Conservation (phyloP, 2,797 vertebrate species). For the Anguilla pacifica region DNA sequence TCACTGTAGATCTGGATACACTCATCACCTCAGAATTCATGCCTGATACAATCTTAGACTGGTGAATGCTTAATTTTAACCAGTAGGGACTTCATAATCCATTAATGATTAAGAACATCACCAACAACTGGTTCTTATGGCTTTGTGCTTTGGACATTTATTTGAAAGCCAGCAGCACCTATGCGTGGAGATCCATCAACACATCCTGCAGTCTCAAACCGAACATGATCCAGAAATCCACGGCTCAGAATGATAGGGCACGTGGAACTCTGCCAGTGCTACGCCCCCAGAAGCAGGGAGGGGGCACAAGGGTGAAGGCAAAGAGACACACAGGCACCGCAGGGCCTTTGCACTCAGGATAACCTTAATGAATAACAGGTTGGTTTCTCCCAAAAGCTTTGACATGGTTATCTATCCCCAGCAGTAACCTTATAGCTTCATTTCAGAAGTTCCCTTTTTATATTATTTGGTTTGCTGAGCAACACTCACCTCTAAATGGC, state of each 20-base stretch:
- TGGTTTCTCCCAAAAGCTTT: slow-evolving; percentile 14
- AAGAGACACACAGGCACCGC: background rate
- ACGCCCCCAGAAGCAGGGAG: slow-evolving; percentile 14
- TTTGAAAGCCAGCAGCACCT: background rate
- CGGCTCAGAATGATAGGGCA: slow-evolving; percentile 36
- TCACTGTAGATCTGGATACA: background rate
- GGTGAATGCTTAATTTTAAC: background rate
- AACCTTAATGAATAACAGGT: slow-evolving; percentile 30
- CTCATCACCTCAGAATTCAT: background rate
- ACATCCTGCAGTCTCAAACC: slow-evolving; percentile 27
- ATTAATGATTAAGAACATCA: background rate
- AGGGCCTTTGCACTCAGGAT: background rate
- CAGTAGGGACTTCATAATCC: background rate
- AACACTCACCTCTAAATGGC: background rate
- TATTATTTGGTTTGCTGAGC: background rate
- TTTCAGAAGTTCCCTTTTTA: background rate
- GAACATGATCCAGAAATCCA: slow-evolving; percentile 48
- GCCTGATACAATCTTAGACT: background rate
- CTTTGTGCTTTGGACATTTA: slow-evolving; percentile 14
- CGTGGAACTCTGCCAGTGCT: slow-evolving; percentile 20
- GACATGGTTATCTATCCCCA: slow-evolving; percentile 23
- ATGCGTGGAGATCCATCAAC: slow-evolving; percentile 15
- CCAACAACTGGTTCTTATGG: background rate
- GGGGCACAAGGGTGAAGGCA: background rate
- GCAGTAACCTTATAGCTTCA: slow-evolving; percentile 22